Percentiles rank a stretch among this genome's conserved stretches.
Evolutionary conservation across 2,797 vertebrate species (phyloP).

Genomic region (Molossus alvarezi): DNA sequence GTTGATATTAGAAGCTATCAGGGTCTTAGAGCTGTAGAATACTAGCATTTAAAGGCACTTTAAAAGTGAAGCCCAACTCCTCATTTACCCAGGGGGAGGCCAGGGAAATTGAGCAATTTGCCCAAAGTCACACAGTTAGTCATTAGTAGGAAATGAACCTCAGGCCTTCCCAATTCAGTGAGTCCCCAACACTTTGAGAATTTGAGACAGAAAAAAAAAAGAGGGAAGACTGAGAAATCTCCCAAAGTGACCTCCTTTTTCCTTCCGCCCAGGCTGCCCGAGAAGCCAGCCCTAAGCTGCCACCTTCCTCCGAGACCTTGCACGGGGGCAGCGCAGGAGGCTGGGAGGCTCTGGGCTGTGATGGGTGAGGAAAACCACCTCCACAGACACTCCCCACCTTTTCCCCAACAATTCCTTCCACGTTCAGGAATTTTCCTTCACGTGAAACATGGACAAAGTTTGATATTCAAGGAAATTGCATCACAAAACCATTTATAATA

Average conservation of each 20-base stretch:
- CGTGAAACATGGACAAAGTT: neutral
- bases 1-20: neutral
- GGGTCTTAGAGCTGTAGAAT: neutral
- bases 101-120: neutral
- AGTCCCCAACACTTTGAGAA: neutral
- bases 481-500: neutral
- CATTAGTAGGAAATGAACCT: neutral
- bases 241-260: neutral
- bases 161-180: neutral
- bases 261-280: neutral
- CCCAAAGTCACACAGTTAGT: neutral
- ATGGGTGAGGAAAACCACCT: neutral
- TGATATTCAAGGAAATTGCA: neutral
- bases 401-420: neutral
- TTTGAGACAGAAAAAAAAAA: neutral
- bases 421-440: neutral
- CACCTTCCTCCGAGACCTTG: neutral
- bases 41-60: neutral
- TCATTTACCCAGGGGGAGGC: neutral
- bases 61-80: neutral
- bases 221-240: neutral
- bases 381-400: rapidly evolving
- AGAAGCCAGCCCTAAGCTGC: neutral
- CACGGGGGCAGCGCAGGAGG: rapidly evolving
- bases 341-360: neutral